Percentiles rank a stretch among this genome's conserved stretches.
These are phyloP conservation scores for Apolygus lucorum DNA, from an alignment of 1,140 invertebrate genomes.

Conservation along the genomic window DNA sequence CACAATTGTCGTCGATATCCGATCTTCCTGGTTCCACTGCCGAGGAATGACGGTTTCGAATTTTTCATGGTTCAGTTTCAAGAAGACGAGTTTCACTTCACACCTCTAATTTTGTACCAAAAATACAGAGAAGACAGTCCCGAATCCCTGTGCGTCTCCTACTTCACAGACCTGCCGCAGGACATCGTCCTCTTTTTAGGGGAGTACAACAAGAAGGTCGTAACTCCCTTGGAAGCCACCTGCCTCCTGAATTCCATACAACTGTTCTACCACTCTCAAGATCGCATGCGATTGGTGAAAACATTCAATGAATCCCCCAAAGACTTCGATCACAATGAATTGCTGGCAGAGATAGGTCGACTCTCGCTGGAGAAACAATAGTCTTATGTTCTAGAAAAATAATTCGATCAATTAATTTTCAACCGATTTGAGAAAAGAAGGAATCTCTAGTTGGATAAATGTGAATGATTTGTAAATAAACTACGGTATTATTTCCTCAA, in stretches of 20 bases:
- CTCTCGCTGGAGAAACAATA: slow-evolving; percentile 12
- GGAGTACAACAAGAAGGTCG: slow-evolving; percentile 74
- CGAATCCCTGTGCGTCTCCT: slow-evolving; percentile 72
- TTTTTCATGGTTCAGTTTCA: slow-evolving; percentile 74
- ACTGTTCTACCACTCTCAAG: slow-evolving; percentile 65
- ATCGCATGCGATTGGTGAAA: slow-evolving; percentile 56
- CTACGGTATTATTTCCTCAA: too few relatives aligned
- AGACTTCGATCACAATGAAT: slow-evolving; percentile 72
- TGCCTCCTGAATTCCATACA: slow-evolving; percentile 78
- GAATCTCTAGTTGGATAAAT: too few relatives aligned
- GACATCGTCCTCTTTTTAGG: slow-evolving; percentile 77
- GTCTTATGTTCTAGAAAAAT: not conserved
- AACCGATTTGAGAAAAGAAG: too few relatives aligned
- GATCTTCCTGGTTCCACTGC: slow-evolving; percentile 73
- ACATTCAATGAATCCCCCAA: slow-evolving; percentile 62
- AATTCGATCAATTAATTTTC: too few relatives aligned
- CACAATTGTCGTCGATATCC: slow-evolving; percentile 49
- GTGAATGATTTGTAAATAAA: too few relatives aligned
- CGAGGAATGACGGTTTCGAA: slow-evolving; percentile 75
- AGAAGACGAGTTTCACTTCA: slow-evolving; percentile 71
- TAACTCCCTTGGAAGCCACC: slow-evolving; percentile 68
- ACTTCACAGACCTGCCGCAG: slow-evolving; percentile 75
- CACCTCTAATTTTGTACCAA: slow-evolving; percentile 77
- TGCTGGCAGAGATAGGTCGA: slow-evolving; percentile 69
- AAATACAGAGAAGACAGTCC: slow-evolving; percentile 85